phyloP scores from a whole-genome alignment of 2,888 invertebrate genomes.

The Drosophila siamana region DNA sequence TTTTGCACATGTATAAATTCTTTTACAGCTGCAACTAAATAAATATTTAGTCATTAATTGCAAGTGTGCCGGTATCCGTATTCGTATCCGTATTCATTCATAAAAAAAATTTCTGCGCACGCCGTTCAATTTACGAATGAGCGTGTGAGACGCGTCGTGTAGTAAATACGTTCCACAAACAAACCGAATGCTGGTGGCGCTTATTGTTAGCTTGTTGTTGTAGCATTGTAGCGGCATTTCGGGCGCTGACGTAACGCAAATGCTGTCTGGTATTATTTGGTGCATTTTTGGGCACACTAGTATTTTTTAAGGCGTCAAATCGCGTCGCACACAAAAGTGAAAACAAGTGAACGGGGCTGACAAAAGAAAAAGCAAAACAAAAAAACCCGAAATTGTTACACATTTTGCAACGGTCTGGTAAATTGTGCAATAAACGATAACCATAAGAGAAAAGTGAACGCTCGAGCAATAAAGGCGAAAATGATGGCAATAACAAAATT shows the following conservation, averaged over 20 bases:
- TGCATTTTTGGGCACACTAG: slow-evolving; percentile 36
- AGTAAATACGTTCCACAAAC: slow-evolving; percentile 69
- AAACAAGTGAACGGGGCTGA: slow-evolving; percentile 53
- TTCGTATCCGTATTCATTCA: slow-evolving; percentile 50
- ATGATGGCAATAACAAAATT: slow-evolving; percentile 29
- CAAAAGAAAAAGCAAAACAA: slow-evolving; percentile 28
- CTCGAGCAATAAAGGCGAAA: slow-evolving; percentile 5
- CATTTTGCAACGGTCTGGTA: slow-evolving; percentile 27
- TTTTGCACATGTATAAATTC: slow-evolving; percentile 24
- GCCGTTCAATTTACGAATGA: slow-evolving; percentile 49
- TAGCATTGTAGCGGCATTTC: slow-evolving; percentile 49
- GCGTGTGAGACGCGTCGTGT: slow-evolving; percentile 38
- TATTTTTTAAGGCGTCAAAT: slow-evolving; percentile 50
- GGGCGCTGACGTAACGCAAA: slow-evolving; percentile 60
- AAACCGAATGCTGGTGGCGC: slow-evolving; percentile 55
- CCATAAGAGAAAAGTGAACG: slow-evolving; percentile 33
- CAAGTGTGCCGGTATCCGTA: slow-evolving; percentile 49
- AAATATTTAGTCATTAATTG: slow-evolving; percentile 33
- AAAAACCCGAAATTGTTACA: slow-evolving; percentile 25
- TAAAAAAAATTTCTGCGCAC: slow-evolving; percentile 50
- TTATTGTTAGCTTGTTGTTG: slow-evolving; percentile 45
- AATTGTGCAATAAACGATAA: slow-evolving; percentile 40
- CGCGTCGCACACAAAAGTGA: slow-evolving; percentile 65
- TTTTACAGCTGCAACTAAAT: slow-evolving; percentile 32
- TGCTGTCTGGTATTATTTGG: slow-evolving; percentile 54